Percentiles rank a stretch among this genome's conserved stretches.
These are phyloP conservation scores for Pygmarrhopalites habei DNA, from an alignment of 1,140 invertebrate genomes.

Conservation along the genomic window DNA sequence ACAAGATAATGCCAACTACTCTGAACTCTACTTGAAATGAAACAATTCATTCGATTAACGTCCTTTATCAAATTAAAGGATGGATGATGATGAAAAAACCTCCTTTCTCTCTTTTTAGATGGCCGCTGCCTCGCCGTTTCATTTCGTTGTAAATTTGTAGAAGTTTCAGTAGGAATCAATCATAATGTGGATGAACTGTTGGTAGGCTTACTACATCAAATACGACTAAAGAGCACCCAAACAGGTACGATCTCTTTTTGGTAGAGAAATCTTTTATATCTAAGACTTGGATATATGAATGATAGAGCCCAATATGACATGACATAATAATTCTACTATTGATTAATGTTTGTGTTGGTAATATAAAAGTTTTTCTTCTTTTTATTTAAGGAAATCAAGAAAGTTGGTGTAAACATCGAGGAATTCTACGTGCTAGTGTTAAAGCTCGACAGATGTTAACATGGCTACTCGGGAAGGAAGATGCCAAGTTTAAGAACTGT, in stretches of 20 bases:
- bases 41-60: too few relatives aligned
- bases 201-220: slow-evolving; percentile 72
- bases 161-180: slow-evolving; percentile 82
- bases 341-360: too few relatives aligned
- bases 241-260: slow-evolving; percentile 45
- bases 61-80: too few relatives aligned
- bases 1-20: too few relatives aligned
- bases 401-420: slow-evolving; percentile 70
- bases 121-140: slow-evolving; percentile 78
- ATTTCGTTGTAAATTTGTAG: slow-evolving; percentile 77
- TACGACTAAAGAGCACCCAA: slow-evolving; percentile 64
- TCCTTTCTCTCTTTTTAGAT: too few relatives aligned
- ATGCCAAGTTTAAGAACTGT: slow-evolving; percentile 83
- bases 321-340: too few relatives aligned
- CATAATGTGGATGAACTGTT: slow-evolving; percentile 82
- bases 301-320: too few relatives aligned
- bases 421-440: slow-evolving; percentile 73
- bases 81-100: too few relatives aligned
- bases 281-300: slow-evolving; percentile 3
- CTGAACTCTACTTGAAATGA: too few relatives aligned
- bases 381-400: slow-evolving; percentile 31
- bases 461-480: slow-evolving; percentile 81
- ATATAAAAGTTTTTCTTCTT: slow-evolving; percentile 16
- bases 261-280: neutral
- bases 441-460: slow-evolving; percentile 81